phyloP scores from a whole-genome alignment of 2,797 vertebrate genomes.

The Chelonia mydas region DNA sequence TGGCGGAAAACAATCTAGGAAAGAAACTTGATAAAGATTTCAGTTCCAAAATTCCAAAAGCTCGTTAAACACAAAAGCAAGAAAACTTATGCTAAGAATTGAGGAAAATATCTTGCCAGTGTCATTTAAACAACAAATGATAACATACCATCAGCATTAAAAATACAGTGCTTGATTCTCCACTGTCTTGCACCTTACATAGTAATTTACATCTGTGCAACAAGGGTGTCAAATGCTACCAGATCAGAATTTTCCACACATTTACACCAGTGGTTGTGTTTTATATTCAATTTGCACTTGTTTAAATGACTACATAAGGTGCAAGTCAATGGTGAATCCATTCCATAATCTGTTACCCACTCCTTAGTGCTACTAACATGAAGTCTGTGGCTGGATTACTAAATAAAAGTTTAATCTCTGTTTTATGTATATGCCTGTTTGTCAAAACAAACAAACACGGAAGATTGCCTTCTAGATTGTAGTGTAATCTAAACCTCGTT shows the following conservation, averaged over 20 bases:
- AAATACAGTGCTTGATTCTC: not conserved
- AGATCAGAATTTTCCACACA: not conserved
- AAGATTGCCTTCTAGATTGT: rapidly evolving
- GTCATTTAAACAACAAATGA: not conserved
- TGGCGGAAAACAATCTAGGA: not conserved
- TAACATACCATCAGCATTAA: not conserved
- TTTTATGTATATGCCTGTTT: rapidly evolving
- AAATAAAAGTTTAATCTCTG: not conserved
- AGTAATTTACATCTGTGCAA: not conserved
- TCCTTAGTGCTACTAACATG: not conserved
- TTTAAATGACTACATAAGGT: not conserved
- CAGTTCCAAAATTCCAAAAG: not conserved
- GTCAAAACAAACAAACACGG: not conserved
- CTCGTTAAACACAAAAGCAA: not conserved
- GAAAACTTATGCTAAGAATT: not conserved
- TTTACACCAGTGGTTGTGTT: not conserved
- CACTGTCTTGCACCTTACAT: not conserved
- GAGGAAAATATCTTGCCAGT: not conserved
- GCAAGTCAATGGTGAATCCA: not conserved
- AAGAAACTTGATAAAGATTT: not conserved
- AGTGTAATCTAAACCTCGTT: not conserved
- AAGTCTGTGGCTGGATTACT: not conserved
- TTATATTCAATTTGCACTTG: not conserved
- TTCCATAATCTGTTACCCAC: not conserved
- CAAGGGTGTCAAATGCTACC: not conserved